Percentiles rank a stretch among this genome's conserved stretches.
Conservation (phyloP, 2,888 invertebrate genomes). For the Tridacna crocea region DNA sequence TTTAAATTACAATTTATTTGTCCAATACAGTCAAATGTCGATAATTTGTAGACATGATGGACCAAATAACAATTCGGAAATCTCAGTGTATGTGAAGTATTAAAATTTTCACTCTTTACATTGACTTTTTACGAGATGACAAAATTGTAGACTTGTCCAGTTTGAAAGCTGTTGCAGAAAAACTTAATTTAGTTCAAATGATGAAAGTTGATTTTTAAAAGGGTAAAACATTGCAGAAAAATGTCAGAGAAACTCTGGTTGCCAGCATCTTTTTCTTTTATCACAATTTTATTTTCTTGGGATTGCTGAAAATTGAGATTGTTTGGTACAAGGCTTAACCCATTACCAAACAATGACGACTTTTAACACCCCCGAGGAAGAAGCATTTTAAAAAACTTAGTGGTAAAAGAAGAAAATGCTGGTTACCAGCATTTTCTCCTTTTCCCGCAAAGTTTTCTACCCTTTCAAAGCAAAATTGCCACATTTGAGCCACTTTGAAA, state of each 20-base stretch:
- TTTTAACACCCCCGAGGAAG: too few species aligned
- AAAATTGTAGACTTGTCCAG: background rate
- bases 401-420: background rate
- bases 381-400: too few species aligned
- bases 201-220: background rate
- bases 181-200: background rate
- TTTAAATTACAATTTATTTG: background rate
- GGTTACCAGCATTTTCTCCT: background rate
- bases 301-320: background rate
- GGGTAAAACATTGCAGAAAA: background rate
- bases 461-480: too few species aligned
- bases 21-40: background rate
- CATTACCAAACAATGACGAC: too few species aligned
- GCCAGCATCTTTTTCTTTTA: background rate
- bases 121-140: background rate
- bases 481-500: too few species aligned
- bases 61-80: background rate
- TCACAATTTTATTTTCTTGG: too few species aligned
- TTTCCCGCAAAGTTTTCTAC: background rate
- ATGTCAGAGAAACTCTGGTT: background rate
- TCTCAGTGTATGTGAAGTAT: background rate
- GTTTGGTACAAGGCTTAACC: background rate
- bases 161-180: background rate
- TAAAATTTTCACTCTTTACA: background rate
- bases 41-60: background rate